Evolutionary conservation across 2,888 invertebrate species (phyloP), one percentile per base, ranked within the genome.

Genomic region (Hirtodrosophila alboralis): DNA sequence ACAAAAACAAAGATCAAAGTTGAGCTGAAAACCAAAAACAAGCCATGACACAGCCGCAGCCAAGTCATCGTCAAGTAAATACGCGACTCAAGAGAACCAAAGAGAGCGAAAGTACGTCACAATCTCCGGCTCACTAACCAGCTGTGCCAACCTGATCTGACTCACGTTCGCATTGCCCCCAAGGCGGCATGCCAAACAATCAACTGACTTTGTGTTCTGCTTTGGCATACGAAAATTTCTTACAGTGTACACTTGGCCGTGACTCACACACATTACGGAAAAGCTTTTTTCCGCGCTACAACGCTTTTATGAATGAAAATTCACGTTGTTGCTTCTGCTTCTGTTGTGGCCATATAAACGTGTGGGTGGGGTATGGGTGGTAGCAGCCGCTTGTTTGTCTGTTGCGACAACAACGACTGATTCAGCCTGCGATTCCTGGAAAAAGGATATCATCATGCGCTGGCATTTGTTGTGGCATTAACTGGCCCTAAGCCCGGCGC

Each of bases 221-320:
- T 16, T 23, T 23, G 28, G 8, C 16, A 41, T 9, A 49, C 23
- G 23, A 33, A 44, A 60, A 65, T 77, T 83, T 80, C 41, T 65
- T 12, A 4, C 70, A 76, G 81, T 80, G 74, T 63, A 6, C n/a
- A n/a, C n/a, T 13, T 48, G 41, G 31, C 23, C 8, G 41, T 69
- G 68, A 69, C 36, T 69, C 70, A 69, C 59, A 13, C 44, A 18
- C 13, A 23, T 31, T 13, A 13, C 23, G 48, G 44, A 57, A 85
- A 85, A 85, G 79, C 79, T 84, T 70, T 78, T n/a, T 72, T 48
- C 14, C 36, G 31, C 28, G 21, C 10, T 26, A 13, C 23, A 36
- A 5, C 31, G 68, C 75, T 75, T 87, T 87, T 77, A 84, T 87
- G 87, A 87, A 87, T 87, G 88, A 84, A 88, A 84, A 72, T 38